Evolutionary conservation across 1,140 invertebrate species (phyloP), one percentile per base, ranked within the genome.

Genomic region (Kradibia gibbosae): DNA sequence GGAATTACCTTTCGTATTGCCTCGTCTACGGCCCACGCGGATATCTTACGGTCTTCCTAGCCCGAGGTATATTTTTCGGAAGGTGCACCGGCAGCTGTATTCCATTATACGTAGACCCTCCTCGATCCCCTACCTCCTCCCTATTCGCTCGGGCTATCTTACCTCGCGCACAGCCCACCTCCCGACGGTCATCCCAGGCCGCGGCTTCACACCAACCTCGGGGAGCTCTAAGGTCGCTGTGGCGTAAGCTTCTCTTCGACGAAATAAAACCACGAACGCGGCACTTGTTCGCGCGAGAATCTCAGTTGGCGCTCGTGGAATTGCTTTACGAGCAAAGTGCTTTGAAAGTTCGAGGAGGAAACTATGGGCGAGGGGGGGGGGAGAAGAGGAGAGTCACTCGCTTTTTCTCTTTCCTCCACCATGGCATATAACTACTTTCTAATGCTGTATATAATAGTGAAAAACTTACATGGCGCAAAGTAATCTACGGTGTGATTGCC

Each of bases 21-120:
- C 62, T 34, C 31, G 28, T 67, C 31, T 67, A 34, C 28, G 62
- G 62, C 20, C 3, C 62, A 20, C 1, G 34, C 62, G n/a, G n/a
- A 67, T 39, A 39, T 34, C 15, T 67, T 20, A 34, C 34, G 31
- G 11, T 1, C 7, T 13, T 57, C 53, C 53, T 20, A 57, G 20
- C 39, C 13, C 36, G 65, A 22, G 39, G 48, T n/a, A n/a, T n/a
- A n/a, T n/a, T n/a, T 71, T 48, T 71, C 70, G 42, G 70, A 28
- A 71, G 34, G 34, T 67, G 34, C 36, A 36, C 28, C 60, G 22
- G 31, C 28, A 34, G 31, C 60, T 39, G 62, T 17, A 67, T 67
- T 67, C 39, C 62, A 67, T 67, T 67, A 67, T 39, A 22, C 3
- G 62, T 17, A 31, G 25, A 5, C 22, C 17, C n/a, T 25, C 25